These are phyloP conservation scores for Eurois occulta DNA, from an alignment of 2,888 invertebrate genomes.

Conservation along the genomic window DNA sequence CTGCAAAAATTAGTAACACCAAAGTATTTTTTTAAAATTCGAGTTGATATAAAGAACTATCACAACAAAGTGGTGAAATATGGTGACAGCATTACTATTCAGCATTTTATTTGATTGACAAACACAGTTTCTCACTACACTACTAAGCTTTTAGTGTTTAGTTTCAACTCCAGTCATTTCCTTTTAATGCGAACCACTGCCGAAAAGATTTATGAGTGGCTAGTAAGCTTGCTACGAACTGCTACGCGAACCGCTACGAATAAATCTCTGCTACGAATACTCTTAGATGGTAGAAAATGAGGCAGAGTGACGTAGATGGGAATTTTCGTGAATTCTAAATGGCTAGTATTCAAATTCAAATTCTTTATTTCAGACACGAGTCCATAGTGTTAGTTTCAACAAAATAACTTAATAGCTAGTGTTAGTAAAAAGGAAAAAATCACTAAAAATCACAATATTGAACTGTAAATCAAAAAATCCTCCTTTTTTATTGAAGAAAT, in stretches of 20 bases:
- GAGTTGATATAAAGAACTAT: not conserved
- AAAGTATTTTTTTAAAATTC: not conserved
- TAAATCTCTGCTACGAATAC: constrained; percentile 54
- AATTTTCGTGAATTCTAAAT: constrained; percentile 57
- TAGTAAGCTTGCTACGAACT: constrained; percentile 65
- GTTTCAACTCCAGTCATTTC: constrained; percentile 57
- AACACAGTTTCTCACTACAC: constrained; percentile 28
- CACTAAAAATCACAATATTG: too few relatives aligned
- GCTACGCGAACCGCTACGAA: constrained; percentile 66
- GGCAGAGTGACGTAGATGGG: constrained; percentile 62
- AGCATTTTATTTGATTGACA: constrained; percentile 25
- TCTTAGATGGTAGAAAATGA: constrained; percentile 43
- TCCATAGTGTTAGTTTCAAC: too few relatives aligned
- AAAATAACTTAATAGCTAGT: too few relatives aligned
- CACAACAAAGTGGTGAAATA: constrained; percentile 20
- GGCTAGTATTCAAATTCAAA: too few relatives aligned
- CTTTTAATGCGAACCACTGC: constrained; percentile 57
- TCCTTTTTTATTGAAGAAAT: too few relatives aligned
- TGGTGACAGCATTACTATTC: not conserved
- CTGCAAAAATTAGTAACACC: not conserved
- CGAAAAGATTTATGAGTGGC: constrained; percentile 62
- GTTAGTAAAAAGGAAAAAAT: too few relatives aligned
- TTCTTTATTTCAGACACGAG: too few relatives aligned
- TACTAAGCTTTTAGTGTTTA: constrained; percentile 52
- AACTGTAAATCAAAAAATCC: too few relatives aligned